Percentiles rank a stretch among this genome's conserved stretches.
Evolutionary conservation across 2,113 vertebrate genomes (phyloP).

Genomic region (Rhinopomastus cyanomelas): DNA sequence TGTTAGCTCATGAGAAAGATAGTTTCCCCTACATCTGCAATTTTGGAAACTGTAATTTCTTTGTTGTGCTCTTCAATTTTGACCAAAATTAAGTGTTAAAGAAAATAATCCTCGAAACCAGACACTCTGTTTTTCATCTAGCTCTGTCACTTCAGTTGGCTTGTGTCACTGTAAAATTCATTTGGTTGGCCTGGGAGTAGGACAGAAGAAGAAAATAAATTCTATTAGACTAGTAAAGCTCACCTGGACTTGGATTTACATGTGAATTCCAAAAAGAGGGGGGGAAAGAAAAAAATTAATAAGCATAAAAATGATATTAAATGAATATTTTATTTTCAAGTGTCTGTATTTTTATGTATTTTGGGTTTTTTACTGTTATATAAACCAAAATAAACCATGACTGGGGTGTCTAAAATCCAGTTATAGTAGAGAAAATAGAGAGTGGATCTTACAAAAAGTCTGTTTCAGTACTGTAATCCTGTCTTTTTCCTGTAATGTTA

Average conservation of each 20-base stretch:
- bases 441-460: background rate
- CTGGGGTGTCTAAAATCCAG: background rate
- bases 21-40: background rate
- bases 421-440: background rate
- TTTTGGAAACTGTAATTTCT: background rate
- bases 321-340: background rate
- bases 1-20: background rate
- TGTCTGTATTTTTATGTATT: background rate
- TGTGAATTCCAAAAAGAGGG: background rate
- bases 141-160: background rate
- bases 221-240: background rate
- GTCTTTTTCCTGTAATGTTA: background rate
- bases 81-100: conserved; percentile 1
- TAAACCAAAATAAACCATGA: background rate
- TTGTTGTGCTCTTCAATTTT: background rate
- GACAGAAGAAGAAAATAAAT: background rate
- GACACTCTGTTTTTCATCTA: background rate
- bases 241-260: background rate
- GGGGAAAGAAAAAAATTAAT: background rate
- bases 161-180: background rate
- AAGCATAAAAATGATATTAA: background rate
- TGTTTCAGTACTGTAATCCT: background rate
- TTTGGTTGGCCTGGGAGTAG: background rate
- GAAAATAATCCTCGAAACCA: background rate
- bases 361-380: background rate